Evolutionary conservation across 1,140 invertebrate genomes (phyloP).

Genomic region (silkworm (Bombyx mori)): ASM3026992v2 NC_085107.1:11433501-11434000

Average conservation of each 20-base stretch:
- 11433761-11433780: conserved; percentile 18
- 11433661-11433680: conserved; percentile 15
- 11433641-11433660: conserved; percentile 19
- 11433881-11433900: conserved; percentile 21
- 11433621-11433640: conserved; percentile 15
- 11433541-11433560: conserved; percentile 16
- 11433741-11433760: conserved; percentile 19
- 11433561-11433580: not conserved
- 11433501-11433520: conserved; percentile 27
- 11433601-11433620: conserved; percentile 17
- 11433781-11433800: conserved; percentile 27
- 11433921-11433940: conserved; percentile 14
- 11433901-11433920: not conserved
- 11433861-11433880: conserved; percentile 28
- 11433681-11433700: conserved; percentile 6
- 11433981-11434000: not conserved
- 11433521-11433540: conserved; percentile 20
- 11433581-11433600: not conserved
- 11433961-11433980: not conserved
- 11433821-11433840: conserved; percentile 28
- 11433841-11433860: conserved; percentile 28
- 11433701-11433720: conserved; percentile 1
- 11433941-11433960: conserved; percentile 11
- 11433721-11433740: conserved; percentile 8
- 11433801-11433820: conserved; percentile 38